Evolutionary conservation across 2,888 invertebrate genomes (phyloP), one percentile per base, ranked within the genome.

Genomic region (Bruchidius siliquastri): DNA sequence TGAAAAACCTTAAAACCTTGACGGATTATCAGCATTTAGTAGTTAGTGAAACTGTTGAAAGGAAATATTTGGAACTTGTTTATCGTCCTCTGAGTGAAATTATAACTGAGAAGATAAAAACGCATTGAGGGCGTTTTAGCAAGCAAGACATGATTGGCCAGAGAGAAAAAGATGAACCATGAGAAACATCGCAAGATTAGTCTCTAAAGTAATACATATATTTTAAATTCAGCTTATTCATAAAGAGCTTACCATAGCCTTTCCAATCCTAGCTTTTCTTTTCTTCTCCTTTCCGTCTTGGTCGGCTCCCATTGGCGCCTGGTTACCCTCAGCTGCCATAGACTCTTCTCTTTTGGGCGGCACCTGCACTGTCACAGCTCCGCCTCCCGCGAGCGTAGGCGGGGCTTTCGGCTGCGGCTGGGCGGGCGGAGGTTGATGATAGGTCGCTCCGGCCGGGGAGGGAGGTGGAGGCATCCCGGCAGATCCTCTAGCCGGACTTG

Each of bases 401-500:
- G 78, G 80, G 74, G 80, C 80, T 70, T 72, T 76, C 75, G 78
- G 75, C 74, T 80, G 84, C 79, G 79, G 80, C 74, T 82, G 79
- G 68, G 81, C 20, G 32, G 77, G 80, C 20, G 80, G 82, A 20
- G 84, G 84, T 79, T 86, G 87, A 87, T 86, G 87, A 87, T 89
- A 86, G 32, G 85, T 78, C 81, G 85, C 73, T 83, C 88, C 76
- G 84, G 90, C 87, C n/a, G 87, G 86, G 21, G 90, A 90, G 76
- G 91, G 91, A 0, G 90, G 90, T 0, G 90, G 89, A 76, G 91
- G 91, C 79, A 90, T 90, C 0, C 91, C 91, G 4, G 91, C 92
- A 8, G 92, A 92, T 21, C 92, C 92, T 8, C 92, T 87, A 2
- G 92, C 92, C 0, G 92, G 92, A 71, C 92, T 92, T 0, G 92